Base-by-base conservation (phyloP, 2,888 invertebrate species). In the Eupithecia tripunctaria region DNA sequence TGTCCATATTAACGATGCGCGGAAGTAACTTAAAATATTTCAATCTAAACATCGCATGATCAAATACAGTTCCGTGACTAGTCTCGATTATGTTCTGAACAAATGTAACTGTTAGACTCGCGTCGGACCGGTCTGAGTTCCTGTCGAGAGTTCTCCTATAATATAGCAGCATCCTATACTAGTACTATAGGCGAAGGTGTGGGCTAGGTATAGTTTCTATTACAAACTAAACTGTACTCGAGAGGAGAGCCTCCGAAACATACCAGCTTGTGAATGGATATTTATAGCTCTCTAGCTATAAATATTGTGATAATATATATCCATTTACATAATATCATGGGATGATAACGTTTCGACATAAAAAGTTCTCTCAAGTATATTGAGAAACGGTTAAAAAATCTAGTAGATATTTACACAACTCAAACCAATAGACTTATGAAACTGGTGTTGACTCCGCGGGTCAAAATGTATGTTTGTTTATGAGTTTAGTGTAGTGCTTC, bases 391-490 rank as follows among this genome's bases (percentile, higher is more conserved):
- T 71, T 68, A 60, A 68, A 70, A 64, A 70, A 73, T 73, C 73
- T 70, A 70, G 76, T 75, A 72, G 74, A 62, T 71, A 74, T 80
- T 80, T 80, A 65, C 74, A 76, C 78, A 78, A 79, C 76, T 70
- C 67, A 73, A 75, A 72, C 75, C 70, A 66, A 67, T 75, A 63
- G 59, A 67, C 27, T 76, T 72, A 71, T 68, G 76, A 72, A 76
- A 76, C 72, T 41, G 63, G 67, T 74, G 73, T 77, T 76, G 73
- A 72, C 65, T 64, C 38, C 25, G 63, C 51, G 25, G 66, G 69
- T 62, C 38, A 64, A 63, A 64, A 70, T 63, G 68, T 47, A n/a
- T 76, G 65, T 77, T 75, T 75, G 69, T 75, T 73, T 74, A 67
- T 71, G 38, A 64, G 25, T 67, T 70, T 70, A 70, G 71, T 74